Evolutionary conservation across 35 echinoderm and acorn worm genomes (phyloP).

Genomic region (Diadema setosum): DNA sequence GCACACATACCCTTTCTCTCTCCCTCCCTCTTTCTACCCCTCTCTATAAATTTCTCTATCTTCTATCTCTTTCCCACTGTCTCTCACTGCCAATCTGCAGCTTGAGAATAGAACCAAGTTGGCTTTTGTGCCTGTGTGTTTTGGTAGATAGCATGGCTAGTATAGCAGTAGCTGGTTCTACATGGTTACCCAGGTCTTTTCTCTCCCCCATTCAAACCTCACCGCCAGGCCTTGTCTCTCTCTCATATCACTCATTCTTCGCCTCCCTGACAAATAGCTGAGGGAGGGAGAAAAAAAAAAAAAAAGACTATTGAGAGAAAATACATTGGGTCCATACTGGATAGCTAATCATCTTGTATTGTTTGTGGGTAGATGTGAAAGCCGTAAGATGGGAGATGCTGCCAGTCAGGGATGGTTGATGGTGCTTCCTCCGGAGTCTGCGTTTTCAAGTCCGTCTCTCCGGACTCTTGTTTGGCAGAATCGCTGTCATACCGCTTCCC

Average conservation of each 20-base stretch:
- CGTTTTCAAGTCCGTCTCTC: not conserved
- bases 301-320: not conserved
- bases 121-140: not conserved
- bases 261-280: too few relatives aligned
- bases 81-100: not conserved
- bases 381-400: not conserved
- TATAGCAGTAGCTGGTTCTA: not conserved
- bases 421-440: not conserved
- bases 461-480: not conserved
- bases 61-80: too few relatives aligned
- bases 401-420: not conserved
- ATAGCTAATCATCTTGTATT: conserved; percentile 17
- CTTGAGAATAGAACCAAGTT: not conserved
- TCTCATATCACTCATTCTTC: too few relatives aligned
- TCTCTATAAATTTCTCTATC: too few relatives aligned
- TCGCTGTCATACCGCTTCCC: not conserved
- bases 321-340: not conserved
- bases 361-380: not conserved
- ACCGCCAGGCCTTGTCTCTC: not conserved
- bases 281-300: too few relatives aligned
- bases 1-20: too few relatives aligned
- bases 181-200: not conserved
- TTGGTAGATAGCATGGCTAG: not conserved
- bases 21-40: too few relatives aligned
- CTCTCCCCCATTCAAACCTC: not conserved